Percentiles rank a stretch among this genome's conserved stretches.
These are phyloP conservation scores for Gryllus bimaculatus DNA, from an alignment of 1,140 invertebrate genomes.

Conservation along the genomic window DNA sequence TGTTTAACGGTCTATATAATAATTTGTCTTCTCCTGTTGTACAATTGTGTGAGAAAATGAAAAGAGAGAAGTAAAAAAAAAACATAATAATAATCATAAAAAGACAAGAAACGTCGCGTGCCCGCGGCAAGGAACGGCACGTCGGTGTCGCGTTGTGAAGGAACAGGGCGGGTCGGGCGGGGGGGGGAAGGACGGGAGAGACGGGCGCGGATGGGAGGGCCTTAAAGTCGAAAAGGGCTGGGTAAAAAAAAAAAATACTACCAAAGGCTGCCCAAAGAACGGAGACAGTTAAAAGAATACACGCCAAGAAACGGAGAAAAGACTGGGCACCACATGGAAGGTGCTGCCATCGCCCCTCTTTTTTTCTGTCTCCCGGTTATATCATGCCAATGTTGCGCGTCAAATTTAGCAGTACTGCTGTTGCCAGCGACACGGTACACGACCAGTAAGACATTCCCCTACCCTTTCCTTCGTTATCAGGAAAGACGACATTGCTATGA, in stretches of 20 bases:
- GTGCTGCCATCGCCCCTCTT: no score
- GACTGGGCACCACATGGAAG: no score
- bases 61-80: background rate
- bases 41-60: slow-evolving; percentile 1
- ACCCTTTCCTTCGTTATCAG: no score
- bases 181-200: background rate
- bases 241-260: background rate
- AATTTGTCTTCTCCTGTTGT: slow-evolving; percentile 4
- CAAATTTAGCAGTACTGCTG: no score
- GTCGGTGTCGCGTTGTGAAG: background rate
- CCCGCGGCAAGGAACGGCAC: background rate
- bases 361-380: no score
- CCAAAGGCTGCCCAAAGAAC: background rate
- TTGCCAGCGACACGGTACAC: no score
- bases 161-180: background rate
- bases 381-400: no score
- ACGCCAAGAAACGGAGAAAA: background rate
- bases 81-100: slow-evolving; percentile 2
- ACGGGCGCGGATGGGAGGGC: background rate
- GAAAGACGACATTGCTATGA: no score
- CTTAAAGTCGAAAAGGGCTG: background rate
- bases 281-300: slow-evolving; percentile 4
- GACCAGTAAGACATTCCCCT: no score
- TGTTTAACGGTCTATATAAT: slow-evolving; percentile 5
- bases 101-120: background rate